Evolutionary conservation across 2,888 invertebrate species (phyloP), one percentile per base, ranked within the genome.

Genomic region (Drosophila colorata): DNA sequence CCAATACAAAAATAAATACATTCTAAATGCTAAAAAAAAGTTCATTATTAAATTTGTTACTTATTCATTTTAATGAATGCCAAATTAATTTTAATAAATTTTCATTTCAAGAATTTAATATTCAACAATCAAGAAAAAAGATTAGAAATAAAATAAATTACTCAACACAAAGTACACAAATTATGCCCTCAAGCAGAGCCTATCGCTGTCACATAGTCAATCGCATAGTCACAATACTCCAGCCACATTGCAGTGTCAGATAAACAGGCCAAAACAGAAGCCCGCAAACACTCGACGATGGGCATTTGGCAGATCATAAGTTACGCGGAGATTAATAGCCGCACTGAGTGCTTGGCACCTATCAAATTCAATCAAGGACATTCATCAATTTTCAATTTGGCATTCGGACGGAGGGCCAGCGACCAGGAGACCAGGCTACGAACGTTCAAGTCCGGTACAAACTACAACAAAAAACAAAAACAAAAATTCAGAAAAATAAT

Each of bases 361-460:
- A 85, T 85, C 85, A 85, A 85, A 85, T 85, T 87, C 85, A 85
- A 85, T 85, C 89, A 85, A 82, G 74, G 88, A 82, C 89, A 85
- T 85, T 85, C 89, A 85, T 85, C 89, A 85, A 89, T 85, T 85
- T 85, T 89, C 89, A 89, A 85, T 89, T 85, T 85, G 88, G 88
- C 87, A 88, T 76, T 88, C 63, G 66, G 64, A 59, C 49, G 52
- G 8, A 25, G 49, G 66, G 31, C 49, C 74, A 63, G 47, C 41
- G 51, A 51, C 43, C 43, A 37, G 38, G 18, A 53, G 9, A 33
- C 28, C 51, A n/a, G 41, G 14, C 23, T 23, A 28, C 18, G 31
- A 20, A 48, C 41, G 41, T 13, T 35, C n/a, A 20, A 51, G 49
- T 53, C 47, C 58, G 38, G 61, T 47, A 66, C 35, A 64, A 80